Percentiles rank a stretch among this genome's conserved stretches.
Evolutionary conservation across 2,113 vertebrate species (phyloP).

Genomic region (Istiophorus platypterus): DNA sequence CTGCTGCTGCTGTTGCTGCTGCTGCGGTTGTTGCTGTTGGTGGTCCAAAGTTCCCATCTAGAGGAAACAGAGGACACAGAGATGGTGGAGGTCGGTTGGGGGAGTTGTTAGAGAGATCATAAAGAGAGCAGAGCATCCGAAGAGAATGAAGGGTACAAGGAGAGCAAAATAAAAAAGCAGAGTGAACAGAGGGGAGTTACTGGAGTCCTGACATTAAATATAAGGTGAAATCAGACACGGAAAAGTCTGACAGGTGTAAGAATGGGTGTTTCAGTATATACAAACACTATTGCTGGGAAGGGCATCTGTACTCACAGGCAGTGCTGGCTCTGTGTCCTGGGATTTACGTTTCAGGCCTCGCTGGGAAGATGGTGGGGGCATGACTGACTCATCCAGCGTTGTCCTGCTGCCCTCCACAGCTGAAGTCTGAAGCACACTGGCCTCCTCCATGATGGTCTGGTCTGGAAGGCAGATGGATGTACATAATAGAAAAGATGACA

Average conservation of each 20-base stretch:
- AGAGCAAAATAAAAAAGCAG: too few relatives aligned
- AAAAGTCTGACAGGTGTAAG: background rate
- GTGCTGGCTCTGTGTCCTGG: constrained; percentile 90
- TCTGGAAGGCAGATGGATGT: constrained; percentile 77
- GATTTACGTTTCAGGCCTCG: constrained; percentile 92
- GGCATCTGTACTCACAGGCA: constrained; percentile 86
- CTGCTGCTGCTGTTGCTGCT: constrained; percentile 85
- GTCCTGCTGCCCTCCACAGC: constrained; percentile 94
- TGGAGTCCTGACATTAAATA: background rate
- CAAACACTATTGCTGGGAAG: background rate
- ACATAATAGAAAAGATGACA: background rate
- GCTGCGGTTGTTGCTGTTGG: constrained; percentile 82
- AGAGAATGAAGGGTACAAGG: too few relatives aligned
- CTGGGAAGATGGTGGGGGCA: constrained; percentile 93
- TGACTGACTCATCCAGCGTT: constrained; percentile 90
- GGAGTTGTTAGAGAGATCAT: background rate
- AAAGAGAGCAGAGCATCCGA: background rate
- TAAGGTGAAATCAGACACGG: background rate
- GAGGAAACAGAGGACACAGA: background rate
- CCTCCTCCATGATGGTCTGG: constrained; percentile 95
- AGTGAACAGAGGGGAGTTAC: too few relatives aligned
- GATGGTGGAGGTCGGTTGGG: background rate
- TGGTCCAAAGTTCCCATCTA: constrained; percentile 81
- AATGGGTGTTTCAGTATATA: background rate
- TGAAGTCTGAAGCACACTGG: constrained; percentile 90